Conservation (phyloP, 2,888 invertebrate genomes). For the Idaea dimidiata region DNA sequence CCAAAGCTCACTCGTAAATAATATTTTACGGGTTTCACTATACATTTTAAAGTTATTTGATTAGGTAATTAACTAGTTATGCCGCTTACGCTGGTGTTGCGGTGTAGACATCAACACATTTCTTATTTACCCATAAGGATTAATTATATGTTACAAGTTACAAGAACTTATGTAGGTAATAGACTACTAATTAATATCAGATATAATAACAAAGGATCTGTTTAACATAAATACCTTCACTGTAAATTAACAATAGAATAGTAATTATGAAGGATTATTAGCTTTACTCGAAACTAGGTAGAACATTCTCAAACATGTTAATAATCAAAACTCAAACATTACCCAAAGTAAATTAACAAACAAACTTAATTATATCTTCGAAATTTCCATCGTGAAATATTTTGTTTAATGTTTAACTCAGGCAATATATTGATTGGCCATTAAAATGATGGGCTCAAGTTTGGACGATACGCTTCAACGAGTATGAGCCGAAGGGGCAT, state of each 20-base stretch:
- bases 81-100: too few species aligned
- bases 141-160: background rate
- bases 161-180: background rate
- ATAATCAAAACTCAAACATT: conserved; percentile 70
- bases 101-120: too few species aligned
- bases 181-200: background rate
- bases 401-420: conserved; percentile 61
- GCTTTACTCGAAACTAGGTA: conserved; percentile 1
- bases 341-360: conserved; percentile 72
- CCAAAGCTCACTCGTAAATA: too few species aligned
- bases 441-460: conserved; percentile 69
- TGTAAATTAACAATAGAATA: background rate
- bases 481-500: conserved; percentile 51
- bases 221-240: background rate
- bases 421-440: conserved; percentile 70
- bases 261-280: conserved; percentile 5
- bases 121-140: background rate
- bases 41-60: too few species aligned
- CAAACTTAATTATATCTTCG: conserved; percentile 68
- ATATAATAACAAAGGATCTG: background rate
- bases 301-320: conserved; percentile 32
- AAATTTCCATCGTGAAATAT: conserved; percentile 52
- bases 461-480: conserved; percentile 60
- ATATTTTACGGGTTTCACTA: too few species aligned
- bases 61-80: too few species aligned